Conservation (phyloP, 2,888 invertebrate species). For the Archips xylosteana region DNA sequence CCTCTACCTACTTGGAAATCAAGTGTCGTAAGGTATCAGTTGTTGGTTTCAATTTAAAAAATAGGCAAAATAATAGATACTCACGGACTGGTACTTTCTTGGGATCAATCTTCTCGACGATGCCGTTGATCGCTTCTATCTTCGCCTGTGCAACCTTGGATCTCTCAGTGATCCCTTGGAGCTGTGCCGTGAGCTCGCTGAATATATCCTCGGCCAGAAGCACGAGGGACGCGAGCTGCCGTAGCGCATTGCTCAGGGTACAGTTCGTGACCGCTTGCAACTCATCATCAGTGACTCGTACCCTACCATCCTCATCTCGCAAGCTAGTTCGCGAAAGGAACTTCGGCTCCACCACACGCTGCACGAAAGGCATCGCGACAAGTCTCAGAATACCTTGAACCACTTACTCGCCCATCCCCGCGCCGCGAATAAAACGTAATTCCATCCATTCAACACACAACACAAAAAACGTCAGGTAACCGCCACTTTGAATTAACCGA, state of each 20-base stretch:
- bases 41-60: background rate
- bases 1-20: too few relatives aligned
- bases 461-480: conserved; percentile 86
- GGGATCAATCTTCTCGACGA: conserved; percentile 91
- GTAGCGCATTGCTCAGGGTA: conserved; percentile 93
- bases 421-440: conserved; percentile 78
- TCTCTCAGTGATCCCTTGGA: conserved; percentile 90
- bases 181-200: conserved; percentile 91
- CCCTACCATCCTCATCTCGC: conserved; percentile 85
- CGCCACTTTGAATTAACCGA: conserved; percentile 85
- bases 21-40: too few relatives aligned
- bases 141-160: conserved; percentile 89
- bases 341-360: conserved; percentile 93
- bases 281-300: conserved; percentile 89
- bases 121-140: conserved; percentile 89
- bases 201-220: conserved; percentile 94
- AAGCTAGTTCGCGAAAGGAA: conserved; percentile 90
- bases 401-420: conserved; percentile 80
- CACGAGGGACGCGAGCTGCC: conserved; percentile 94
- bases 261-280: conserved; percentile 95
- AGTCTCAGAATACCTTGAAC: conserved; percentile 63
- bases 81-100: conserved; percentile 97
- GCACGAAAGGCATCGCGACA: conserved; percentile 93
- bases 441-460: conserved; percentile 82
- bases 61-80: conserved; percentile 75